Evolutionary conservation across 2,797 vertebrate genomes (phyloP).

Genomic region (Gorsachius magnificus): DNA sequence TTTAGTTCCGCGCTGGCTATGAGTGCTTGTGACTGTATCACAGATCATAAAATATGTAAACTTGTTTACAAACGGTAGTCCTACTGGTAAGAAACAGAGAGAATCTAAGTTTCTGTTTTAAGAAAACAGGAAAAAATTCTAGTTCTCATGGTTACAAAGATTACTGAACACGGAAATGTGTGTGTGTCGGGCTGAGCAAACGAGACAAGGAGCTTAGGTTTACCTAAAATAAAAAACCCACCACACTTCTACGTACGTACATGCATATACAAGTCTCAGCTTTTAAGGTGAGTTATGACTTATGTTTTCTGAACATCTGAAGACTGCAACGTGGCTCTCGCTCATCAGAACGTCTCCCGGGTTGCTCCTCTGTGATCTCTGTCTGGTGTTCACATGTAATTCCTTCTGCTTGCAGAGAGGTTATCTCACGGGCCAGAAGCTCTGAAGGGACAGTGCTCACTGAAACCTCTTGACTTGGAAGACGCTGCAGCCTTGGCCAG

Average conservation of each 20-base stretch:
- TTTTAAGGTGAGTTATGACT: neutral
- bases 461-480: neutral
- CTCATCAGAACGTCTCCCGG: neutral
- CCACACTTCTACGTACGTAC: fast-evolving
- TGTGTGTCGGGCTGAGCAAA: neutral
- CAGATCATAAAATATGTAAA: too few relatives aligned
- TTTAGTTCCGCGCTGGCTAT: neutral
- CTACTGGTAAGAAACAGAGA: neutral
- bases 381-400: neutral
- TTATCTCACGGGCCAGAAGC: too few relatives aligned
- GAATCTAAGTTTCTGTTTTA: neutral
- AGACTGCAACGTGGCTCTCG: fast-evolving
- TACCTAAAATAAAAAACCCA: neutral
- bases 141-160: neutral
- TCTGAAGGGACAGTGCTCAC: neutral
- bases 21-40: neutral
- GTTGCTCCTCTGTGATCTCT: neutral
- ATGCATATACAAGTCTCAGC: neutral
- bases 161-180: neutral
- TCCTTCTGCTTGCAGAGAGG: neutral
- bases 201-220: neutral
- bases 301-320: neutral
- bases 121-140: neutral
- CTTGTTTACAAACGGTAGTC: neutral
- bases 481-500: fast-evolving